A percentile compares a stretch with the other conserved stretches of the same genome.
Conservation (phyloP, 2,888 invertebrate species). For the Phaedon cochleariae region DNA sequence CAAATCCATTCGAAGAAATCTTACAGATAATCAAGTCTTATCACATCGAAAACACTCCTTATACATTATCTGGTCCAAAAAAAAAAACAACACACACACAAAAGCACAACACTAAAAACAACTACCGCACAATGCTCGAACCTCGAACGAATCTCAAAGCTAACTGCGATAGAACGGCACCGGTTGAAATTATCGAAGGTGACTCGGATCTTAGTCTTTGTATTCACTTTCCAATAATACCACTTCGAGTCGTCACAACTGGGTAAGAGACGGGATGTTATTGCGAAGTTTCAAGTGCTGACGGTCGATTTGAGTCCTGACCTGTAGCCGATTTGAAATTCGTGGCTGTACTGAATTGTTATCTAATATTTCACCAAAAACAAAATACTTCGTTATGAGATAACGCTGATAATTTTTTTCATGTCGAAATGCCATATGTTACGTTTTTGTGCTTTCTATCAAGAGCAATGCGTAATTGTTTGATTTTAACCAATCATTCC, state of each 20-base stretch:
- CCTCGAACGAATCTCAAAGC: not conserved
- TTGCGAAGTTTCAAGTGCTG: no score
- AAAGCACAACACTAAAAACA: not conserved
- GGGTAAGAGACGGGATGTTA: not conserved
- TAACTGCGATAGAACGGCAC: not conserved
- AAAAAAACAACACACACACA: not conserved
- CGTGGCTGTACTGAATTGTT: no score
- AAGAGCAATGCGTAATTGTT: no score
- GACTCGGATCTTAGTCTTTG: slow-evolving; percentile 1
- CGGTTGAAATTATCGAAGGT: slow-evolving; percentile 8
- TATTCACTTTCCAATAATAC: slow-evolving; percentile 17
- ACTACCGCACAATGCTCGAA: slow-evolving; percentile 5
- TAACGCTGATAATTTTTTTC: no score
- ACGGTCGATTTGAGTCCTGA: no score
- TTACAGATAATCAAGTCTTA: not conserved
- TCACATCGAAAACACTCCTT: not conserved
- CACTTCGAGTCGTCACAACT: not conserved
- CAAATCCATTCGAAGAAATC: not conserved
- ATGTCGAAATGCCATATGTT: no score
- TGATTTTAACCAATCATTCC: no score
- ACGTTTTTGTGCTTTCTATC: no score
- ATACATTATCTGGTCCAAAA: not conserved
- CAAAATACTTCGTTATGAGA: no score
- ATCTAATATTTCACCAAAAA: no score
- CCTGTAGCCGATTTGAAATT: no score